Conservation (phyloP, 2,888 invertebrate species). For the Drosophila melanosoma region DNA sequence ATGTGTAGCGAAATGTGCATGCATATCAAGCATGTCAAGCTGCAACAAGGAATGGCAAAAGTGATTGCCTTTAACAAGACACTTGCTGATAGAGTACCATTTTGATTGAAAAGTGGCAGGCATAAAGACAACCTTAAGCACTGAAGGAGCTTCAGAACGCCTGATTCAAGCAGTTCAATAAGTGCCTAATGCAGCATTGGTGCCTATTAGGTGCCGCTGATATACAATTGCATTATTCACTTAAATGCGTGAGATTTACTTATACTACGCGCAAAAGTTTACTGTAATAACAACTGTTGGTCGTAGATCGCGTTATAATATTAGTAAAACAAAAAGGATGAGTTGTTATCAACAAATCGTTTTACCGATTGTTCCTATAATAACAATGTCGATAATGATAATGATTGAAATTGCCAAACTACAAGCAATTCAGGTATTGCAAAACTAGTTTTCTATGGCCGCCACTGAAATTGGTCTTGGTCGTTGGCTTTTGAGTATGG, state of each 20-base stretch:
- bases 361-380: not conserved
- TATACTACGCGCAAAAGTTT: not conserved
- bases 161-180: constrained; percentile 36
- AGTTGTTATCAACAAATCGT: not conserved
- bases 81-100: constrained; percentile 37
- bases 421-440: constrained; percentile 25
- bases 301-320: not conserved
- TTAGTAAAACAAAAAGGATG: not conserved
- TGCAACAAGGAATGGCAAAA: constrained; percentile 24
- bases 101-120: constrained; percentile 45
- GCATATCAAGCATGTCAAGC: not conserved
- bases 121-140: constrained; percentile 28
- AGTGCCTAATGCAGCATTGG: constrained; percentile 32
- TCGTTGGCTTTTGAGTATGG: constrained; percentile 67
- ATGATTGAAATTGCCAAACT: constrained; percentile 31
- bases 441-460: constrained; percentile 70
- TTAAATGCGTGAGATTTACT: not conserved
- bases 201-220: constrained; percentile 6
- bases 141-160: constrained; percentile 4
- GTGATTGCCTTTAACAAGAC: constrained; percentile 38
- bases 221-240: constrained; percentile 25
- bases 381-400: not conserved
- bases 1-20: not conserved
- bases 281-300: not conserved
- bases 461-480: constrained; percentile 73